These are phyloP conservation scores for Carcharodon carcharias DNA, from an alignment of 2,797 vertebrate species.

Conservation along the genomic window DNA sequence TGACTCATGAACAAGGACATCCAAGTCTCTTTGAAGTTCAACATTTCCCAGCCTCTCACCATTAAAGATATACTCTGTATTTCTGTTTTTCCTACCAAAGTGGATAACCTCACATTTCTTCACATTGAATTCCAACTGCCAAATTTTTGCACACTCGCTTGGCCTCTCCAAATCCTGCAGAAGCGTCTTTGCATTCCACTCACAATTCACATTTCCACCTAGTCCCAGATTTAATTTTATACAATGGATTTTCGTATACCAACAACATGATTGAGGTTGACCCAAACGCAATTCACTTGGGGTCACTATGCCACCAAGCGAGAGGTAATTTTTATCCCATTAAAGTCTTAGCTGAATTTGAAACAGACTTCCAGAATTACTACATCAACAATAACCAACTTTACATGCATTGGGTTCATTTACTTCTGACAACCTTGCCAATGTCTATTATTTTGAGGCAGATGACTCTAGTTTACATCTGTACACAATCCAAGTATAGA, in stretches of 20 bases:
- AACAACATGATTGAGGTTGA: background rate
- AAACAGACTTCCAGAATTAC: background rate
- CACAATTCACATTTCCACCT: too few relatives aligned
- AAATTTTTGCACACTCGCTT: too few relatives aligned
- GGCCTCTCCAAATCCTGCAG: too few relatives aligned
- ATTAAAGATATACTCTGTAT: too few relatives aligned
- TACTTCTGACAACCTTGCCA: background rate
- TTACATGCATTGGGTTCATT: background rate
- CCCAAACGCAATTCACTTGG: background rate
- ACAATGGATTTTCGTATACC: background rate
- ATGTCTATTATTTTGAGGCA: background rate
- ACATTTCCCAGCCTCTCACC: too few relatives aligned
- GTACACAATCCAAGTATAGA: background rate
- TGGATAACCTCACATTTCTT: too few relatives aligned
- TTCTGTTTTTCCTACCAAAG: too few relatives aligned
- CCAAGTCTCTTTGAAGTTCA: too few relatives aligned
- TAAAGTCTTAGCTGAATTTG: constrained; percentile 11
- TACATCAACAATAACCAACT: background rate
- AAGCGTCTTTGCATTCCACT: too few relatives aligned
- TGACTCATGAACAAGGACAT: too few relatives aligned
- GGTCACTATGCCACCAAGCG: background rate
- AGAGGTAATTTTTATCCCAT: background rate
- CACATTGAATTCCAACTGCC: too few relatives aligned
- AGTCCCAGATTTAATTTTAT: background rate
- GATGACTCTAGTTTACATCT: background rate